Base-by-base conservation (phyloP, 1,140 invertebrate species). In the Scaptomyza pallida region DNA sequence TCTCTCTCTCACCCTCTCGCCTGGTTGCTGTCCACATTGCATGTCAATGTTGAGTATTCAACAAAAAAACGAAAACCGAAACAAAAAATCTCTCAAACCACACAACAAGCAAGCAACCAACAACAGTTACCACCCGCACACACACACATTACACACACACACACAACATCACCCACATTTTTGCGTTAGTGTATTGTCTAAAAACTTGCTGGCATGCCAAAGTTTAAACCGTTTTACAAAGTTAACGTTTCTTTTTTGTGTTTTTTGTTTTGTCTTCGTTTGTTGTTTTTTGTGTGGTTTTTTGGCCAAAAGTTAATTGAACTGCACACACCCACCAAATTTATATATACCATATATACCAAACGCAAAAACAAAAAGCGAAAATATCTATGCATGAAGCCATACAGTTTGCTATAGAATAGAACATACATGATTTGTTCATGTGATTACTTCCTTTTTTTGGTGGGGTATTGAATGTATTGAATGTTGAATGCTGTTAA, bases 161-260 rank as follows among this genome's bases (percentile, higher is more conserved):
- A 9, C 16, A 21, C 59, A 72, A 16, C 37, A 19, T 13, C 21
- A 26, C 41, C 26, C 26, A 30, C 26, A 30, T 9, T 9, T 37
- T 48, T 68, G 64, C 56, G 64, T 68, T 47, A 15, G 19, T 19
- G 57, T 33, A 55, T 72, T 78, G 62, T 72, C 62, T 65, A 71
- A 64, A 51, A 71, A 55, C 16, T 64, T 44, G 63, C 55, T 77
- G 50, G 63, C 63, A 73, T 77, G 75, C 73, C 44, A 74, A 79
- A 79, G 75, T 79, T 78, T 75, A 78, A 79, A 70, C 77, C 67
- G 65, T 75, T 80, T 79, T 47, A 52, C 43, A 73, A 71, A 69
- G 52, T 78, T 65, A 45, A 57, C 50, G 63, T 68, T 74, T 65
- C 40, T 57, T 19, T 59, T 37, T 23, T 40, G 16, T 21, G 13